A percentile compares a stretch with the other conserved stretches of the same genome.
These are phyloP conservation scores for Poeciliopsis turrubarensis DNA, from an alignment of 2,113 vertebrate genomes.

Conservation along the genomic window DNA sequence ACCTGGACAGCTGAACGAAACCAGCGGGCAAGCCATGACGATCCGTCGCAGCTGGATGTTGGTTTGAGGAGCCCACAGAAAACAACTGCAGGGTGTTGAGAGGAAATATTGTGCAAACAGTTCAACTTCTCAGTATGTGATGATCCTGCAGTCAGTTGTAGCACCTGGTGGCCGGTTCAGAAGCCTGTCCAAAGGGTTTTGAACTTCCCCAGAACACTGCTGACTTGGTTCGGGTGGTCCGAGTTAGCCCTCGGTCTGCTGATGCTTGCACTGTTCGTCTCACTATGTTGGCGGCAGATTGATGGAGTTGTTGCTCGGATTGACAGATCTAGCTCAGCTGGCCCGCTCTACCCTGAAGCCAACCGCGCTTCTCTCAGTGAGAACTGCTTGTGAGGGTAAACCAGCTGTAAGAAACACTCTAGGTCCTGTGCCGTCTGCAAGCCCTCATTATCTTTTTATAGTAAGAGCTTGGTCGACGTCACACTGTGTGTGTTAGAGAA, in stretches of 20 bases:
- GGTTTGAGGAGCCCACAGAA: background rate
- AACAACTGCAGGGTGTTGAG: background rate
- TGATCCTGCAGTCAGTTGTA: background rate
- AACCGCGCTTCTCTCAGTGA: conserved; percentile 10
- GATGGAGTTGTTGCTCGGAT: conserved; percentile 49
- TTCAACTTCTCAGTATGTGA: background rate
- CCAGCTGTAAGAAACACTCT: conserved; percentile 39
- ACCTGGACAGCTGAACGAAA: background rate
- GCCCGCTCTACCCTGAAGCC: conserved; percentile 34
- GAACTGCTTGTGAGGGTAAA: conserved; percentile 25
- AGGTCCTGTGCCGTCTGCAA: conserved; percentile 33
- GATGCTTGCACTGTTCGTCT: conserved; percentile 39
- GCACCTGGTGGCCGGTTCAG: too few relatives aligned
- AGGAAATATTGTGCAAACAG: background rate
- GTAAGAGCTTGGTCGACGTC: too few relatives aligned
- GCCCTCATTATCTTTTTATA: too few relatives aligned
- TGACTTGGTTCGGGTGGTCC: conserved; percentile 6
- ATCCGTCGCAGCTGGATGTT: background rate
- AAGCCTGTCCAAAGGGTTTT: background rate
- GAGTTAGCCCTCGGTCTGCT: conserved; percentile 26
- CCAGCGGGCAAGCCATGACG: background rate
- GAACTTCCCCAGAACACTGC: background rate
- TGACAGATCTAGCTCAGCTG: conserved; percentile 57
- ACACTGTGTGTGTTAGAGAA: too few relatives aligned
- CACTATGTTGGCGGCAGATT: conserved; percentile 44